Evolutionary conservation across 1,140 invertebrate species (phyloP), one percentile per base, ranked within the genome.

Genomic region (Parasteatoda tepidariorum): DNA sequence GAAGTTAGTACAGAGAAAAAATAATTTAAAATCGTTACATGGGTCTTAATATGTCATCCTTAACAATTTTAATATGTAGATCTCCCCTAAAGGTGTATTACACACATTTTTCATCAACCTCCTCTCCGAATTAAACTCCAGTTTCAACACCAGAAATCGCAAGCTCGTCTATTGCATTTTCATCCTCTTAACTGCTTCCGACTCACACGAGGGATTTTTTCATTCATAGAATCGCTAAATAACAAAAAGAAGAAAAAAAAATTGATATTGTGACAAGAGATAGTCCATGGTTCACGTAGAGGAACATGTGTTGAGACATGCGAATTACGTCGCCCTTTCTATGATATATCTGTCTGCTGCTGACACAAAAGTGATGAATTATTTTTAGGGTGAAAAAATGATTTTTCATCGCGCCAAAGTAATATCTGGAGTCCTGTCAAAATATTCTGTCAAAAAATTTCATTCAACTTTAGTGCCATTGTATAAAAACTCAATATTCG

Each of bases 191-290:
- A 48, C 38, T 48, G 18, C 38, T 48, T 48, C 38, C 38, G 38
- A 48, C 38, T 48, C 38, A 13, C 38, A n/a, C 18, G 38, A 48
- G 18, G 9, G 18, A 13, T 48, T 48, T 18, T 48, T 18, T 48
- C 38, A 48, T 18, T 18, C 38, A 13, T 18, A 18, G 9, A 48
- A 13, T 48, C 38, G n/a, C n/a, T n/a, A n/a, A n/a, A n/a, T n/a
- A n/a, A n/a, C n/a, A n/a, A 48, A 48, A 48, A 48, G 38, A 48
- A 4, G 9, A 48, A 48, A 48, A 48, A 48, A 48, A 13, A 28
- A 22, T 11, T 4, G 31, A 74, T 74, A 74, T 38, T 74, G 55
- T 61, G 71, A 34, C 71, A 74, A 74, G 71, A 61, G 71, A 74
- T 18, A 48, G 22, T 54, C 31, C 26, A 34, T n/a, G 71, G 71